Evolutionary conservation across 2,113 vertebrate genomes (phyloP), one percentile per base, ranked within the genome.

Genomic region (Balaeniceps rex): DNA sequence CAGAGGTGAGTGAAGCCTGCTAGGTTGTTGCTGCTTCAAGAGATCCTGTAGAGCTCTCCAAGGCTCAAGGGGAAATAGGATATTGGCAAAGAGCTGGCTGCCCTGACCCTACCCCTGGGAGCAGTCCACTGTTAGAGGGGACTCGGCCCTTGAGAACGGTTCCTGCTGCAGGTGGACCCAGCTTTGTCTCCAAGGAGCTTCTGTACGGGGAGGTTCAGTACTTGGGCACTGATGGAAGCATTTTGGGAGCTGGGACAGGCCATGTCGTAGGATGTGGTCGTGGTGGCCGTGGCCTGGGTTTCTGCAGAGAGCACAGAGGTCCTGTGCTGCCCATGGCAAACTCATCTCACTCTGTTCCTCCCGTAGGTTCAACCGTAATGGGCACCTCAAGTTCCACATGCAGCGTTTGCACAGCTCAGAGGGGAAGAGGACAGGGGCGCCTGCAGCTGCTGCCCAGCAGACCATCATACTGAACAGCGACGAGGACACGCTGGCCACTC

Each of bases 301-400:
- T 61, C 51, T 64, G 58, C 64, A 46, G 55, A 31, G n/a, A 29
- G 46, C 52, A 12, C 19, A 13, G 12, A 19, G 47, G 7, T 25
- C 28, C 24, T 12, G 38, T 42, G 24, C 38, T 75, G 46, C 60
- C 36, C 3, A 0, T 42, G 47, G 64, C 34, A 75, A n/a, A 4
- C 21, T 46, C 25, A 13, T 14, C 25, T 38, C 3, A 0, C 42
- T 38, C 28, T 71, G 2, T 26, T 55, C 40, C 57, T n/a, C 19
- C 68, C 0, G 0, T 90, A 99, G 99, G 94, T 99, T 99, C 97
- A 99, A 99, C 97, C 99, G 99, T 36, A 99, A 99, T 0, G 99
- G 99, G 21, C 99, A 99, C 95, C 98, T 99, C 69, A 99, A 99
- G 97, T 99, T 99, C 97, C 99, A 99, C 97, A 99, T 99, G 98